These are phyloP conservation scores for Pseudorhiza aurosa DNA, from an alignment of 30 jellyfish, hydroid and myxozoan species.

Conservation along the genomic window DNA sequence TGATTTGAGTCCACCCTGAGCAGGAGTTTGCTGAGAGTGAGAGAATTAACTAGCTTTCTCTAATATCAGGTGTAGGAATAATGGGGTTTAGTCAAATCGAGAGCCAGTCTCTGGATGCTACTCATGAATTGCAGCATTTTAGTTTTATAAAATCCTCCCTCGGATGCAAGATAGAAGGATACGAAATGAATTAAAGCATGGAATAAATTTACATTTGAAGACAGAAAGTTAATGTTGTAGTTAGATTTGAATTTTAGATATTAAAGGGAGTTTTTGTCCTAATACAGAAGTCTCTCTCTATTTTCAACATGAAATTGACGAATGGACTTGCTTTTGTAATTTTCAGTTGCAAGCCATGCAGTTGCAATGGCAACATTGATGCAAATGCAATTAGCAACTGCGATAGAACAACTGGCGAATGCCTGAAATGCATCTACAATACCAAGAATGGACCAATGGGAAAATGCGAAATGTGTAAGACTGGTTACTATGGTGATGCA, in stretches of 20 bases:
- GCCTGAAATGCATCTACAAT: slow-evolving; percentile 87
- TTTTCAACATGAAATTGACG: not conserved
- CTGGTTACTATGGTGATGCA: slow-evolving; percentile 98
- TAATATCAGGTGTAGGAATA: no score
- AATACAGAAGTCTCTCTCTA: not conserved
- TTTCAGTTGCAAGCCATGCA: slow-evolving; percentile 84
- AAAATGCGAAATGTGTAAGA: slow-evolving; percentile 85
- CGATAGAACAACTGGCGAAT: slow-evolving; percentile 85
- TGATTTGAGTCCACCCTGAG: no score
- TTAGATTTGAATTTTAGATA: not conserved
- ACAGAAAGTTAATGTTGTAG: no score
- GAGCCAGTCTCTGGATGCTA: no score
- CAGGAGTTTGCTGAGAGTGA: no score
- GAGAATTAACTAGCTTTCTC: no score
- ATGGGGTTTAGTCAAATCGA: no score
- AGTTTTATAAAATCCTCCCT: no score
- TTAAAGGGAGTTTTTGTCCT: not conserved
- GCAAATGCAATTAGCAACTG: slow-evolving; percentile 86
- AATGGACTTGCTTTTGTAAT: not conserved
- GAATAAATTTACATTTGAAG: no score
- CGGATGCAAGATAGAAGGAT: no score
- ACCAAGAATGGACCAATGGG: slow-evolving; percentile 90
- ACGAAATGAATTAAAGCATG: no score
- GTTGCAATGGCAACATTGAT: slow-evolving; percentile 92
- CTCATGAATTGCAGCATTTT: no score